Base-by-base conservation (phyloP, 2,888 invertebrate species). In the Epistrophella euchroma region DNA sequence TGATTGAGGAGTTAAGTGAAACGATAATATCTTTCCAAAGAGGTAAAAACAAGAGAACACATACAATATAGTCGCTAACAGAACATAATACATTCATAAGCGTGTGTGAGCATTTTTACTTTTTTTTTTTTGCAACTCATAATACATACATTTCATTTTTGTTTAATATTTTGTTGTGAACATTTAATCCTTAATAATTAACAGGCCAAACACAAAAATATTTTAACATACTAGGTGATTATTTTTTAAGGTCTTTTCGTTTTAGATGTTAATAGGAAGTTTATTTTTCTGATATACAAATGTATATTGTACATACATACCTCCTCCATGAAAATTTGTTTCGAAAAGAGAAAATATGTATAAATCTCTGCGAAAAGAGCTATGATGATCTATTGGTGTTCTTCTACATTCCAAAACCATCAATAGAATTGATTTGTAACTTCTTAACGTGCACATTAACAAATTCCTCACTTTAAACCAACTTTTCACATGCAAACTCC, bases 11-110 rank as follows among this genome's bases (percentile, higher is more conserved):
- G 94, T 96, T 98, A 94, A 98, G 98, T 94, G 98, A 98, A 94
- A 98, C 98, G 93, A 97, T 98, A 93, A 98, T 98, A 94, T 98
- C 98, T 93, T 98, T 98, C 95, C 98, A 98, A 95, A 96, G 98
- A 98, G 98, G 98, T 98, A 97, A 95, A 95, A 76, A 86, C 62
- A 76, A 28, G 56, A 76, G 43, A 64, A 60, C 28, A 75, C 50
- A 19, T 52, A 25, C 37, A 52, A 37, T 50, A 32, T 80, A 76
- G 74, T 84, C 66, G 84, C 79, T 84, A 79, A 84, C 79, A 72
- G 60, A 84, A 50, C 52, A 50, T 37, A 47, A 70, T 52, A 71
- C 84, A 80, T 85, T 85, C 76, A 76, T 80, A 70, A 50, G 72
- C 52, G 72, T 75, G 80, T 85, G 60, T 76, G 85, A 76, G 62